These are phyloP conservation scores for Coenonympha glycerion DNA, from an alignment of 2,888 invertebrate species.

Conservation along the genomic window DNA sequence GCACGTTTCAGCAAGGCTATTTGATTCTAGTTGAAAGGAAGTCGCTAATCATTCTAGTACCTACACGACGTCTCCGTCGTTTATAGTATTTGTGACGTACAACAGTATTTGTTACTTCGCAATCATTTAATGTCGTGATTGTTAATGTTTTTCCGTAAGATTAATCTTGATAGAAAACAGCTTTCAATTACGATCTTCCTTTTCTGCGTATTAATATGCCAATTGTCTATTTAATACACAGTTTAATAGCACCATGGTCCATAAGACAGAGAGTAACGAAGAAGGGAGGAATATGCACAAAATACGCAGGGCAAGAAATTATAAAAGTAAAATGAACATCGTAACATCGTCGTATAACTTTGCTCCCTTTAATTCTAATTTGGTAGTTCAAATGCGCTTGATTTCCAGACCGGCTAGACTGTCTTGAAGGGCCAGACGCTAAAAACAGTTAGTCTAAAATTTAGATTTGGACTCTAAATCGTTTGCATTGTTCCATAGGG, in stretches of 20 bases:
- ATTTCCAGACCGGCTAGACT: conserved; percentile 24
- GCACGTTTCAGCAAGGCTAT: conserved; percentile 40
- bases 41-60: conserved; percentile 12
- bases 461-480: too few relatives aligned
- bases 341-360: neutral
- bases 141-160: neutral
- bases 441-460: conserved; percentile 36
- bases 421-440: conserved; percentile 18
- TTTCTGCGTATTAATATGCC: neutral
- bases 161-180: neutral
- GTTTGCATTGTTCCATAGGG: conserved; percentile 47
- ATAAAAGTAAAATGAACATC: too few relatives aligned
- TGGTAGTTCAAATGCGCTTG: conserved; percentile 11
- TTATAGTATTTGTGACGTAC: neutral
- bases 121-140: neutral
- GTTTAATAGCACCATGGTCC: too few relatives aligned
- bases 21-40: conserved; percentile 32
- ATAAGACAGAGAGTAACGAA: too few relatives aligned
- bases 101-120: neutral
- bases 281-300: too few relatives aligned
- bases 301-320: too few relatives aligned
- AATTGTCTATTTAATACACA: too few relatives aligned
- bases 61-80: neutral
- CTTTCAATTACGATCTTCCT: neutral
- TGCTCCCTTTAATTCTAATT: neutral